These are phyloP conservation scores for Girardinus metallicus DNA, from an alignment of 2,797 vertebrate genomes.

Conservation along the genomic window DNA sequence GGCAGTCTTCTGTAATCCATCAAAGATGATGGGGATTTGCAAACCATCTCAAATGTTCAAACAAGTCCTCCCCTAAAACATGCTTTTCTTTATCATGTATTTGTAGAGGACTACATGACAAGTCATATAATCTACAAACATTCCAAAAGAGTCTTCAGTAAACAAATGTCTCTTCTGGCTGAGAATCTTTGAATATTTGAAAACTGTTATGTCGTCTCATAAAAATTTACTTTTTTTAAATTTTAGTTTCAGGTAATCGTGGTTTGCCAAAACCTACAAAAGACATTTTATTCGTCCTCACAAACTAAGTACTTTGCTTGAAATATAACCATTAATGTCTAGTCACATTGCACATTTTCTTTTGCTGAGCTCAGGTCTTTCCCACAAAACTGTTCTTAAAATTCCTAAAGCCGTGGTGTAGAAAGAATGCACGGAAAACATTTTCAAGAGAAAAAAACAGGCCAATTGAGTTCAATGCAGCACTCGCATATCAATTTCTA, in stretches of 20 bases:
- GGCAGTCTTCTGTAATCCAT: not conserved
- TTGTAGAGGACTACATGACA: not conserved
- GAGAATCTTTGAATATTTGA: not conserved
- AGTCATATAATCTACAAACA: not conserved
- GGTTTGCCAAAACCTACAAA: not conserved
- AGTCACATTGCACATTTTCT: not conserved
- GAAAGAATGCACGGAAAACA: slow-evolving; percentile 29
- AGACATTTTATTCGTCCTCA: not conserved
- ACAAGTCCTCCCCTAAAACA: not conserved
- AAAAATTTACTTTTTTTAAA: not conserved
- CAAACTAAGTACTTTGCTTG: not conserved
- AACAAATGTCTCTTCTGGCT: not conserved
- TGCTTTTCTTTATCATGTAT: not conserved
- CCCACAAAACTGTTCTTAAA: not conserved
- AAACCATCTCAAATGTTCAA: not conserved
- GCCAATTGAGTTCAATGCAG: slow-evolving; percentile 35
- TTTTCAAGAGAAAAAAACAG: slow-evolving; percentile 41
- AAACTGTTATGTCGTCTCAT: not conserved
- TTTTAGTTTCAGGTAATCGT: not conserved
- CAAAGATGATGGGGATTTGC: not conserved
- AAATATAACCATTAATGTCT: not conserved
- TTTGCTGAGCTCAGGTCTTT: not conserved
- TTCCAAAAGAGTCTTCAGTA: not conserved
- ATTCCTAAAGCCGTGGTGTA: not conserved
- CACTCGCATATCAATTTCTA: slow-evolving; percentile 54